These are phyloP conservation scores for Ammospiza nelsoni DNA, from an alignment of 2,113 vertebrate genomes.

Conservation along the genomic window DNA sequence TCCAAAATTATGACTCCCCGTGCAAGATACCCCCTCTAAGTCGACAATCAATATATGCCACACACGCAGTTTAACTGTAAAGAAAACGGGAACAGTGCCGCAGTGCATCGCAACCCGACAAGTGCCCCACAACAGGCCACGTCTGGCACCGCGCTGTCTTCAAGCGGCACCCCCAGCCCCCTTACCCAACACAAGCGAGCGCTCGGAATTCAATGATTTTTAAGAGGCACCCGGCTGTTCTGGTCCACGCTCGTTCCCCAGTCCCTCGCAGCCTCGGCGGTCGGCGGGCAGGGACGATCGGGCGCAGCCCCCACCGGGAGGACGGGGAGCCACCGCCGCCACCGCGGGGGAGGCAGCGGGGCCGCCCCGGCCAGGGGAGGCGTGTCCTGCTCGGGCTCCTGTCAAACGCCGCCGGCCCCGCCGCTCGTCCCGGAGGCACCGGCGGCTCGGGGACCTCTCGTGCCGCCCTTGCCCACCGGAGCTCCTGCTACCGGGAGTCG, in stretches of 20 bases:
- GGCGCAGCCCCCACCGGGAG: neutral
- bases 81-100: neutral
- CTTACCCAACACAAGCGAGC: neutral
- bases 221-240: neutral
- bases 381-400: conserved; percentile 26
- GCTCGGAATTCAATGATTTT: accelerated
- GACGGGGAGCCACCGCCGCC: neutral
- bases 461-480: neutral
- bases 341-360: neutral
- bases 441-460: neutral
- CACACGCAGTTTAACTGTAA: accelerated
- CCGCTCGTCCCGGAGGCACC: neutral
- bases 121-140: neutral
- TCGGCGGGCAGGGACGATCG: neutral
- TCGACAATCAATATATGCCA: accelerated
- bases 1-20: neutral
- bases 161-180: neutral
- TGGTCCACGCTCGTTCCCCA: accelerated
- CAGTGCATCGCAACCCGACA: neutral
- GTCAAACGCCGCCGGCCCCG: conserved; percentile 18
- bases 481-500: neutral
- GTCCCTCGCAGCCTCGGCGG: neutral
- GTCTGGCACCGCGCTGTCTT: neutral
- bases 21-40: accelerated
- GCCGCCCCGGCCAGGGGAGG: neutral